These are phyloP conservation scores for Sycophila sp. DNA, from an alignment of 1,140 invertebrate genomes.

Conservation along the genomic window DNA sequence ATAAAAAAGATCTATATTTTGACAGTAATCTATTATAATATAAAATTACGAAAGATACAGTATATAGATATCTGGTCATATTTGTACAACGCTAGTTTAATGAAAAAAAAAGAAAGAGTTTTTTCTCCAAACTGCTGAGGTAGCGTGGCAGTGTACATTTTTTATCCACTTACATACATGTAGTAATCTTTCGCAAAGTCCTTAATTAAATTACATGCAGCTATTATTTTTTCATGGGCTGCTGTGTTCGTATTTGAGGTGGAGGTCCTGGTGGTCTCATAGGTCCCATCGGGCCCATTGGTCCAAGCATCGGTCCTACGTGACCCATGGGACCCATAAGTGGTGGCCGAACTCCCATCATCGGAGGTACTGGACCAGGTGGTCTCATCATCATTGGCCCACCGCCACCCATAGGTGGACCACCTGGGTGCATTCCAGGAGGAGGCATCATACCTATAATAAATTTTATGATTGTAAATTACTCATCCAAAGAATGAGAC, in stretches of 20 bases:
- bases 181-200: conserved; percentile 1
- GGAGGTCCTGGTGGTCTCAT: conserved; percentile 70
- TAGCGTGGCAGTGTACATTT: too few relatives aligned
- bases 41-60: too few relatives aligned
- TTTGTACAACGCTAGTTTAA: too few relatives aligned
- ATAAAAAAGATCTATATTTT: too few relatives aligned
- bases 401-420: conserved; percentile 70
- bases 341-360: conserved; percentile 82
- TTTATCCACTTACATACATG: conserved; percentile 30
- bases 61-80: too few relatives aligned
- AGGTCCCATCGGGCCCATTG: conserved; percentile 67
- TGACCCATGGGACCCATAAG: conserved; percentile 82
- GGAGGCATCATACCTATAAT: conserved; percentile 73
- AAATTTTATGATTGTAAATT: not conserved
- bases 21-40: too few relatives aligned
- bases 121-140: too few relatives aligned
- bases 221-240: conserved; percentile 68
- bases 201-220: not conserved
- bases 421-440: conserved; percentile 66
- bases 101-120: too few relatives aligned
- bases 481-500: not conserved
- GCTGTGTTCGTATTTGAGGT: conserved; percentile 49
- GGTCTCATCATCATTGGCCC: conserved; percentile 80
- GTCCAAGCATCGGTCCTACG: conserved; percentile 79
- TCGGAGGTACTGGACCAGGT: conserved; percentile 81